Conservation (phyloP, 2,888 invertebrate species). For the Nomada flava region DNA sequence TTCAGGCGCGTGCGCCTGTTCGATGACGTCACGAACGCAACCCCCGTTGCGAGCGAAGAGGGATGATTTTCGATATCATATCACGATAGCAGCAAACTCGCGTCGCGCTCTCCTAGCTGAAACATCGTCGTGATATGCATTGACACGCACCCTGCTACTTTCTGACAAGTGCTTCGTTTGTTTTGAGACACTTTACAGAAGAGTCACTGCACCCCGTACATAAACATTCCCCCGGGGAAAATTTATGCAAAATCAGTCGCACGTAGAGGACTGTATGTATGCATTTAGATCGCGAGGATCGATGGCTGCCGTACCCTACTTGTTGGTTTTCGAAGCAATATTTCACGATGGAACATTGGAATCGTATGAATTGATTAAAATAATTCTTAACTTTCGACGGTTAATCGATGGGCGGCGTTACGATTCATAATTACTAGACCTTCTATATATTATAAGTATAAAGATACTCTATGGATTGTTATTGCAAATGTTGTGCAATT, state of each 20-base stretch:
- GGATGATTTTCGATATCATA: slow-evolving; percentile 62
- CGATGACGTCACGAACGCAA: slow-evolving; percentile 72
- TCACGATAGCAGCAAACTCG: slow-evolving; percentile 54
- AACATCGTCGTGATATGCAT: slow-evolving; percentile 58
- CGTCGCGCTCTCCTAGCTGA: slow-evolving; percentile 43
- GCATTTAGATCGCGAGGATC: too few relatives aligned
- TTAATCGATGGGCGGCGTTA: too few relatives aligned
- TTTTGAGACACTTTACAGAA: slow-evolving; percentile 11
- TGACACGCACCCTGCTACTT: slow-evolving; percentile 56
- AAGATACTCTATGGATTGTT: too few relatives aligned
- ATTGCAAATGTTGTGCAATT: too few relatives aligned
- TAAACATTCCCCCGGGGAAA: slow-evolving; percentile 10
- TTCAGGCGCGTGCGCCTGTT: slow-evolving; percentile 65
- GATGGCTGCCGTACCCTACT: too few relatives aligned
- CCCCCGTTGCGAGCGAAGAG: slow-evolving; percentile 35
- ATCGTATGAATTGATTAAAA: too few relatives aligned
- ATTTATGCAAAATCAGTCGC: slow-evolving; percentile 3
- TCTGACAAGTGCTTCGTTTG: slow-evolving; percentile 18
- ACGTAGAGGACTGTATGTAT: neutral
- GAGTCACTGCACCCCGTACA: neutral
- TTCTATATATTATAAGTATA: too few relatives aligned
- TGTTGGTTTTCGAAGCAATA: too few relatives aligned
- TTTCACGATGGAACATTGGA: too few relatives aligned
- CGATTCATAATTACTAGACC: too few relatives aligned
- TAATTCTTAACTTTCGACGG: too few relatives aligned